Percentiles rank a stretch among this genome's conserved stretches.
phyloP scores from a whole-genome alignment of 2,113 vertebrate species.

The Zosterops japonicus region DNA sequence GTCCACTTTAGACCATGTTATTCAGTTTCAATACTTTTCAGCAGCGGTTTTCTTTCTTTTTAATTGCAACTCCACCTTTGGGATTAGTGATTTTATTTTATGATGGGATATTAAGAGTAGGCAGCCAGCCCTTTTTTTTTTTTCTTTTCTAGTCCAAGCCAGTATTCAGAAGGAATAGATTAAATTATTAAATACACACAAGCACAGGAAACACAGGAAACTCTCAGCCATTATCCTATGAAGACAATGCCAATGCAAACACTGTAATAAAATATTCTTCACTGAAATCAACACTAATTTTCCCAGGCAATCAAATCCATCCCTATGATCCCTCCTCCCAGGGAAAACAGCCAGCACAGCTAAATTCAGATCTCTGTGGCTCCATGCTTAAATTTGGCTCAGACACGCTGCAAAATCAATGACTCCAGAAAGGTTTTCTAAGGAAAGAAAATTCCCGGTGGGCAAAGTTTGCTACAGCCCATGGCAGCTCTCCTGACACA shows the following conservation, averaged over 20 bases:
- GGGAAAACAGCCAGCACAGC: constrained; percentile 40
- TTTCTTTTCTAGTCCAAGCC: background rate
- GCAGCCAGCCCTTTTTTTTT: background rate
- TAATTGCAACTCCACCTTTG: constrained; percentile 27
- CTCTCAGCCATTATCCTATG: constrained; percentile 30
- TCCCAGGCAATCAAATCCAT: constrained; percentile 52
- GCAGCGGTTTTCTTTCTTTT: background rate
- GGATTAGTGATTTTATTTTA: constrained; percentile 48
- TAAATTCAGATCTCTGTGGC: constrained; percentile 16
- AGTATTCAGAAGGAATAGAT: constrained; percentile 24
- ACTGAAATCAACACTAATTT: constrained; percentile 66
- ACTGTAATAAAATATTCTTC: constrained; percentile 65
- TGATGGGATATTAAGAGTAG: background rate
- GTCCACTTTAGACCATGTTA: background rate
- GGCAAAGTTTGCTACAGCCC: background rate
- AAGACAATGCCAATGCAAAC: constrained; percentile 57
- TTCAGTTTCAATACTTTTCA: background rate
- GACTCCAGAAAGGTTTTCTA: background rate
- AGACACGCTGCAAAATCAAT: constrained; percentile 3
- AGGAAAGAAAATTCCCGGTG: background rate
- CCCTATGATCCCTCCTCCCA: constrained; percentile 45
- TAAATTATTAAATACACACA: constrained; percentile 50
- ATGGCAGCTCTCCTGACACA: background rate
- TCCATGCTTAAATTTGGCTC: constrained; percentile 30
- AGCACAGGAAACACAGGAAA: constrained; percentile 54